Conservation (phyloP, 2,113 vertebrate species). For the Rousettus leschenaultii region DNA sequence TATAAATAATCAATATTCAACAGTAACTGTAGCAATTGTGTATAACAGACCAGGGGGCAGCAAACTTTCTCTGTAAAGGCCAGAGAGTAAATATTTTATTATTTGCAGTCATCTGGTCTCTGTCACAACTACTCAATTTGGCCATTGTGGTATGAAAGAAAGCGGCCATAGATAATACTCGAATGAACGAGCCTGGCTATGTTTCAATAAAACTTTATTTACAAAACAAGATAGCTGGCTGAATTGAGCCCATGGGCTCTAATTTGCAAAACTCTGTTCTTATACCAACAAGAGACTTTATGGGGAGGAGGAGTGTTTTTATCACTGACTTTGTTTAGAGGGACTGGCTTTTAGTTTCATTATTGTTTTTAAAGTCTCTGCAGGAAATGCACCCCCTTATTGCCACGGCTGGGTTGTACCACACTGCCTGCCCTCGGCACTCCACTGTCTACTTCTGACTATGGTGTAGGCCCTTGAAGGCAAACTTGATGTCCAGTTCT, state of each 20-base stretch:
- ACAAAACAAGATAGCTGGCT: neutral
- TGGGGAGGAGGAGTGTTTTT: neutral
- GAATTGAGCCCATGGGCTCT: neutral
- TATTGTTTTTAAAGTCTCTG: neutral
- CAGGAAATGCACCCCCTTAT: neutral
- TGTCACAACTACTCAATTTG: neutral
- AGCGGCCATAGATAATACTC: neutral
- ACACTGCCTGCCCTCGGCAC: no score
- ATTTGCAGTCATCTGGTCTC: neutral
- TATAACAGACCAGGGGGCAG: neutral
- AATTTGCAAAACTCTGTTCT: neutral
- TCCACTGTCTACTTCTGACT: neutral
- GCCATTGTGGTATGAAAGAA: neutral
- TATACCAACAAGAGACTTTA: neutral
- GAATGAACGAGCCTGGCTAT: neutral
- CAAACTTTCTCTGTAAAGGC: neutral
- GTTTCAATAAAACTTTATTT: conserved; percentile 57
- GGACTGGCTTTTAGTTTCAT: neutral
- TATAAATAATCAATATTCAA: neutral
- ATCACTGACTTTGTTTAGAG: neutral
- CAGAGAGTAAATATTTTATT: conserved; percentile 16
- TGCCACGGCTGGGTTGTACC: neutral
- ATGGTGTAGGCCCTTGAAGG: neutral
- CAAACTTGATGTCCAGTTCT: fast-evolving
- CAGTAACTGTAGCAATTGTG: neutral